Evolutionary conservation across 2,888 invertebrate species (phyloP).

Genomic region (Cerastis rubricosa): DNA sequence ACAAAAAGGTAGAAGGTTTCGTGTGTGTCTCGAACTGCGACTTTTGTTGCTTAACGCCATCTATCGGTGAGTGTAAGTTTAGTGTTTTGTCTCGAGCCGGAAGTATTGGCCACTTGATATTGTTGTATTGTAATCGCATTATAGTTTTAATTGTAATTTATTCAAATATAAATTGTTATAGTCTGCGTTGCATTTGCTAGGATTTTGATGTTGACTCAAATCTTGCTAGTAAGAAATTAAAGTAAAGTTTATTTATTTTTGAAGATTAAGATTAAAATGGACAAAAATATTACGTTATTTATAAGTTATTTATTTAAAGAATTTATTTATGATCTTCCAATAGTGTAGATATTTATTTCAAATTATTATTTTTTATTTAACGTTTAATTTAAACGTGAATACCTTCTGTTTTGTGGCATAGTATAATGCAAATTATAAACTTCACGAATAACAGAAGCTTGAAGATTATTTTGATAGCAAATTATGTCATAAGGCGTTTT

Average conservation of each 20-base stretch:
- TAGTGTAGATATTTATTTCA: constrained; percentile 13
- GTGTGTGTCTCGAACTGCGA: constrained; percentile 32
- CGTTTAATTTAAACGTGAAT: not conserved
- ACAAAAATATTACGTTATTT: not conserved
- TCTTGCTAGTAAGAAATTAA: not conserved
- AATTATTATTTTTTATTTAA: not conserved
- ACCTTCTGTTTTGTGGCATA: constrained; percentile 7
- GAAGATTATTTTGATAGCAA: not conserved
- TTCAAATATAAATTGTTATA: constrained; percentile 77
- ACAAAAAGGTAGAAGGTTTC: not conserved
- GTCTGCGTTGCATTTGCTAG: constrained; percentile 83
- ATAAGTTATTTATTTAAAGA: constrained; percentile 11
- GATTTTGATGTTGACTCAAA: constrained; percentile 9
- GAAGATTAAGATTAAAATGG: not conserved
- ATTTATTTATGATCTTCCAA: constrained; percentile 16
- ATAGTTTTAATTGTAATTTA: constrained; percentile 86
- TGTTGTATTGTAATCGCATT: constrained; percentile 87
- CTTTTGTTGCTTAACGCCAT: constrained; percentile 6
- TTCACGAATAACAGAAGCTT: not conserved
- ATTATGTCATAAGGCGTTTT: not conserved
- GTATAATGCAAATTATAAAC: not conserved
- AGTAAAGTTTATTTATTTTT: constrained; percentile 11
- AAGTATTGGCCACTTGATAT: constrained; percentile 64
- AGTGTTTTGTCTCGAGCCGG: constrained; percentile 33
- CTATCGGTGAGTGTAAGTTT: constrained; percentile 10